These are phyloP conservation scores for Rhagoletis zephyria DNA, from an alignment of 1,140 invertebrate species.

Conservation along the genomic window DNA sequence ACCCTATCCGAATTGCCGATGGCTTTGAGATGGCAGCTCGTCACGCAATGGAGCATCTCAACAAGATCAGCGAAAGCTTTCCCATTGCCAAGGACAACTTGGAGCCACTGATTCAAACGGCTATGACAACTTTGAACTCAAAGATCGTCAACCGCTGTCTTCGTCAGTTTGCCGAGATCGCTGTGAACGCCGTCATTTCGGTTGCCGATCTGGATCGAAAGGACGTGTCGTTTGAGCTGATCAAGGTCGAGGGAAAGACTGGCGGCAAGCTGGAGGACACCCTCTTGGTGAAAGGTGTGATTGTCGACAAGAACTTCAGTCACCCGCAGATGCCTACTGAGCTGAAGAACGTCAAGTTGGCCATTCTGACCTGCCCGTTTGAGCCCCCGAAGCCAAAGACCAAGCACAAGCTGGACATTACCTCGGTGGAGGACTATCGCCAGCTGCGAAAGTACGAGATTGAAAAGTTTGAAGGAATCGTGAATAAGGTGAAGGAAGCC, in stretches of 20 bases:
- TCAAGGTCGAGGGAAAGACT: conserved; percentile 98
- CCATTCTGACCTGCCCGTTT: conserved; percentile 99
- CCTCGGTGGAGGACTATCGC: conserved; percentile 95
- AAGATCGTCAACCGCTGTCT: conserved; percentile 96
- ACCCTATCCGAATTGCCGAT: conserved; percentile 98
- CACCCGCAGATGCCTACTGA: conserved; percentile 99
- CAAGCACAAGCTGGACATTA: conserved; percentile 99
- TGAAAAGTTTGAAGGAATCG: conserved; percentile 97
- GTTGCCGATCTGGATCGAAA: conserved; percentile 86
- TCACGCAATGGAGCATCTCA: conserved; percentile 88
- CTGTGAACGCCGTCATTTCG: conserved; percentile 89
- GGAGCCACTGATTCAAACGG: conserved; percentile 93
- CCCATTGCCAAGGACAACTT: conserved; percentile 86
- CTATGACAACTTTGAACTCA: conserved; percentile 98
- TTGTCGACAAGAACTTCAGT: conserved; percentile 98
- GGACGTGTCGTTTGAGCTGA: conserved; percentile 99
- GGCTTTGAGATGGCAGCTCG: conserved; percentile 98
- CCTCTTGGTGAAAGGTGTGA: conserved; percentile 95
- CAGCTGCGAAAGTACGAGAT: conserved; percentile 93
- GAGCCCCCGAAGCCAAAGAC: conserved; percentile 99
- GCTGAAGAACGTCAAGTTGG: conserved; percentile 95
- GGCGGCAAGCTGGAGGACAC: conserved; percentile 98
- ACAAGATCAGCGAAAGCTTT: conserved; percentile 91
- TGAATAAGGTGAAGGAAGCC: conserved; percentile 92
- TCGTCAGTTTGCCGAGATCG: conserved; percentile 98